Base-by-base conservation (phyloP, 2,113 vertebrate species). In the Halcyon senegalensis region DNA sequence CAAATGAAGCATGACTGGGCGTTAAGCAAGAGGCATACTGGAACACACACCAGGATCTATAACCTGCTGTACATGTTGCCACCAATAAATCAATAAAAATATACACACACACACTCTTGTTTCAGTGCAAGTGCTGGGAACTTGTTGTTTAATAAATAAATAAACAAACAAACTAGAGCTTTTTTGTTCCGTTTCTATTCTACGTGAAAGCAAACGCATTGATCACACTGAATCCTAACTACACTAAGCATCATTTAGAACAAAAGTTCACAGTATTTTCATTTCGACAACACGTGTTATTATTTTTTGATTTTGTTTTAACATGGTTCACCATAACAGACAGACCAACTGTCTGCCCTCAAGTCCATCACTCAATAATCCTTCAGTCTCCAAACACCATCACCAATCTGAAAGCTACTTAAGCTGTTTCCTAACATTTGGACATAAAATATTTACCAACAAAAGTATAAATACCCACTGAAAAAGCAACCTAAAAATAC, bases 381-480 rank as follows among this genome's bases (percentile, higher is more conserved):
- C 27, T 56, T 75, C 74, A 48, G 77, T 56, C 86, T 87, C 43
- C 77, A 82, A 84, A 89, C 5, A 58, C 84, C 33, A 80, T 70
- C 84, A 89, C 77, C 81, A 67, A 87, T 77, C 74, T 79, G 50
- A 93, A 77, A 94, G 81, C 84, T 83, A 59, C 81, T 92, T 94
- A 59, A 70, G 66, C 69, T 9, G 6, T 30, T 89, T 67, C 84
- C 74, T 83, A 89, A 87, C 70, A 56, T 44, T 78, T 7, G 9
- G 62, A 75, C 81, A 91, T 93, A 79, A 92, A 96, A 95, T 92
- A 95, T 96, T 95, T 92, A 96, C 95, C 81, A 96, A 82, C 56
- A 87, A 72, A 90, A 93, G 31, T 72, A 94, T 63, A 90, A 95
- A 89, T 37, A 79, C 25, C 50, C 23, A 50, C 51, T 48, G 55